These are phyloP conservation scores for Crenuchus spilurus DNA, from an alignment of 2,797 vertebrate genomes.

Conservation along the genomic window DNA sequence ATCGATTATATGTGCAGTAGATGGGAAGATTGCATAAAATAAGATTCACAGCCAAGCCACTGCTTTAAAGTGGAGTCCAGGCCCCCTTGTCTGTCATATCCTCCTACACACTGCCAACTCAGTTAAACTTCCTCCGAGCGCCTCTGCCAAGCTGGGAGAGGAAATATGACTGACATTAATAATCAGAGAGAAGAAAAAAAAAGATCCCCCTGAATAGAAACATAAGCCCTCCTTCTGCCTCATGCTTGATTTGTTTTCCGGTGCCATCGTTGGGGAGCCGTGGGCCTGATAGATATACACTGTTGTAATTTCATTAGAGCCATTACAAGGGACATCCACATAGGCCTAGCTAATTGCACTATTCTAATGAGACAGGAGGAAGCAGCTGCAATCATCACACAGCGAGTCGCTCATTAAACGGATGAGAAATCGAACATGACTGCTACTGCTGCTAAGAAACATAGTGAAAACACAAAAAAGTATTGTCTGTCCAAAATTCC, in stretches of 20 bases:
- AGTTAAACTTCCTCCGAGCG: constrained; percentile 6
- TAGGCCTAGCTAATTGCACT: constrained; percentile 6
- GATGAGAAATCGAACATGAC: neutral
- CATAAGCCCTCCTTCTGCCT: neutral
- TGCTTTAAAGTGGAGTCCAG: neutral
- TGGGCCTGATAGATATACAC: neutral
- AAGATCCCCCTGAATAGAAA: neutral
- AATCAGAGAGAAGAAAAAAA: constrained; percentile 27
- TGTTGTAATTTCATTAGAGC: constrained; percentile 19
- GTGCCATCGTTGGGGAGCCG: neutral
- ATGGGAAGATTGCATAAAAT: neutral
- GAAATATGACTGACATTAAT: constrained; percentile 31
- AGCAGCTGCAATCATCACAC: constrained; percentile 10
- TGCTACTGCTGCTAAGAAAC: neutral
- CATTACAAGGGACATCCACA: constrained; percentile 1
- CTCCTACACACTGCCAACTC: constrained; percentile 27
- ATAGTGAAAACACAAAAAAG: neutral
- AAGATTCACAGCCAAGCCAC: neutral
- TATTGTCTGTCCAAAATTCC: too few relatives aligned
- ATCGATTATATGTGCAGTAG: neutral
- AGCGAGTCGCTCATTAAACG: constrained; percentile 1
- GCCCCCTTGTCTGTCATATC: constrained; percentile 22
- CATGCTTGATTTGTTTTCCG: constrained; percentile 31
- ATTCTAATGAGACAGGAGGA: constrained; percentile 24
- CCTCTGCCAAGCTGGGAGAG: constrained; percentile 6